A percentile compares a stretch with the other conserved stretches of the same genome.
These are phyloP conservation scores for human DNA, from an alignment of 2,113 vertebrate species.

Conservation along the genomic window GRCh38 chr3:69879001-69879500, in stretches of 20 bases:
- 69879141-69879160: conserved; percentile 89
- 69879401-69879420: background rate
- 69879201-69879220: conserved; percentile 92
- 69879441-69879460: background rate
- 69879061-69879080: conserved; percentile 51
- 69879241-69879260: conserved; percentile 92
- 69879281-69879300: conserved; percentile 88
- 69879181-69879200: conserved; percentile 91
- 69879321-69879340: conserved; percentile 89
- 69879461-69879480: background rate
- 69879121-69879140: conserved; percentile 87
- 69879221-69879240: conserved; percentile 90
- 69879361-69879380: conserved; percentile 95
- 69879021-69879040: conserved; percentile 46
- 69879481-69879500: rapidly evolving
- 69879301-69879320: conserved; percentile 90
- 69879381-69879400: conserved; percentile 86
- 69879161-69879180: conserved; percentile 92
- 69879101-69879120: conserved; percentile 75
- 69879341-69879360: conserved; percentile 88
- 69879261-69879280: conserved; percentile 89
- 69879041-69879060: conserved; percentile 18
- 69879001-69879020: conserved; percentile 14
- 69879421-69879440: background rate
- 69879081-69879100: conserved; percentile 62